Conservation (phyloP, 2,113 vertebrate genomes). For the Prionailurus bengalensis region DNA sequence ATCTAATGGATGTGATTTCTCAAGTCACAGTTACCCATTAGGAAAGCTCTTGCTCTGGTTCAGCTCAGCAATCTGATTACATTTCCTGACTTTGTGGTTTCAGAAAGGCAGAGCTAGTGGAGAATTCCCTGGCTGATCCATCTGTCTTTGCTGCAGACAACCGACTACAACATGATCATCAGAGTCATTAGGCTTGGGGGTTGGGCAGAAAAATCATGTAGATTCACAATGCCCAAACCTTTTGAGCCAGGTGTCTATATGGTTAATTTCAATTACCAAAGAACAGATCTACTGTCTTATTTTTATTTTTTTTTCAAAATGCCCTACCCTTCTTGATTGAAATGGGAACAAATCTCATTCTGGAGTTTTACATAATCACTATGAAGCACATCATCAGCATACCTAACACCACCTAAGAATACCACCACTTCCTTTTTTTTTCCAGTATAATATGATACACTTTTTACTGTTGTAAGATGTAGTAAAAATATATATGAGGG, state of each 20-base stretch:
- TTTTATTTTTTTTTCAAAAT: neutral
- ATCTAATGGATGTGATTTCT: slow-evolving; percentile 79
- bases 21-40: slow-evolving; percentile 80
- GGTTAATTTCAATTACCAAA: slow-evolving; percentile 4
- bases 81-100: slow-evolving; percentile 82
- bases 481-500: neutral
- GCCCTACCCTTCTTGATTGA: neutral
- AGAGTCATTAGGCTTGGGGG: slow-evolving; percentile 33
- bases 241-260: neutral
- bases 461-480: slow-evolving; percentile 1
- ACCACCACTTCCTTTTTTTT: neutral
- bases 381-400: neutral
- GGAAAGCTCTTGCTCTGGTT: slow-evolving; percentile 68
- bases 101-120: slow-evolving; percentile 54
- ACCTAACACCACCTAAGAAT: neutral
- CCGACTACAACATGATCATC: neutral
- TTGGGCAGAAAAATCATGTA: slow-evolving; percentile 5
- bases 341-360: slow-evolving; percentile 6
- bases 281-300: neutral
- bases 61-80: slow-evolving; percentile 71
- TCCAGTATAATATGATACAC: neutral
- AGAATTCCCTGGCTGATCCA: slow-evolving; percentile 73
- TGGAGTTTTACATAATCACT: neutral
- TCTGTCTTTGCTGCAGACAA: slow-evolving; percentile 42
- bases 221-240: neutral